Conservation (phyloP, 2,113 vertebrate species). For the Oreochromis niloticus region DNA sequence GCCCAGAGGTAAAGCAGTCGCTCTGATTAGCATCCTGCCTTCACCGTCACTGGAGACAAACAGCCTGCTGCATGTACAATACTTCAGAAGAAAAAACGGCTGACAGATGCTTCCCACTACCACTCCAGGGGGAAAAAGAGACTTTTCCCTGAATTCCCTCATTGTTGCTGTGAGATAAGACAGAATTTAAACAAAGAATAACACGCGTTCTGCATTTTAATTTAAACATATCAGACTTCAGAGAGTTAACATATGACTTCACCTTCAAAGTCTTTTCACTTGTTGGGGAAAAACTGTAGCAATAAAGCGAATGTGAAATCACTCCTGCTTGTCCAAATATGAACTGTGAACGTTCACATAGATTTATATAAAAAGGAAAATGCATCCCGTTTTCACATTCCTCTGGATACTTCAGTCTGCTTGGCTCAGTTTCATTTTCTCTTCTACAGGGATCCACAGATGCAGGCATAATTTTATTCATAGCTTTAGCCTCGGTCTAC, state of each 20-base stretch:
- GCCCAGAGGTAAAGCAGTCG: not conserved
- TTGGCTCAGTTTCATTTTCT: not conserved
- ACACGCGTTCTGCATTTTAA: not conserved
- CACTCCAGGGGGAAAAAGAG: not conserved
- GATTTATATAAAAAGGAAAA: not conserved
- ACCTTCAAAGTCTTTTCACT: not conserved
- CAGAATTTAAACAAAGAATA: not conserved
- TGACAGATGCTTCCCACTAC: not conserved
- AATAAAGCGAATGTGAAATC: not conserved
- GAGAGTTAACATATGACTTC: not conserved
- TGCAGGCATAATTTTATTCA: not conserved
- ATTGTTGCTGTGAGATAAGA: not conserved
- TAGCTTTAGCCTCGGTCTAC: not conserved
- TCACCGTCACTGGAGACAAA: not conserved
- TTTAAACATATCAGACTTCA: not conserved
- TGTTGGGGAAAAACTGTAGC: not conserved
- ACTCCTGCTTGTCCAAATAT: not conserved
- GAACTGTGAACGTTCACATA: not conserved
- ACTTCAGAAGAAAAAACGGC: not conserved
- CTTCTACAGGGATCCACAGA: accelerated
- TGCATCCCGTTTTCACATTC: accelerated
- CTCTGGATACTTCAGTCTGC: not conserved
- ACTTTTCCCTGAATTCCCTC: not conserved
- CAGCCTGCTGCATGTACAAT: not conserved
- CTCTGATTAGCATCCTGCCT: not conserved